A percentile compares a stretch with the other conserved stretches of the same genome.
Evolutionary conservation across 2,797 vertebrate genomes (phyloP).

Genomic region (Microctenopoma stevenorrisi): DNA sequence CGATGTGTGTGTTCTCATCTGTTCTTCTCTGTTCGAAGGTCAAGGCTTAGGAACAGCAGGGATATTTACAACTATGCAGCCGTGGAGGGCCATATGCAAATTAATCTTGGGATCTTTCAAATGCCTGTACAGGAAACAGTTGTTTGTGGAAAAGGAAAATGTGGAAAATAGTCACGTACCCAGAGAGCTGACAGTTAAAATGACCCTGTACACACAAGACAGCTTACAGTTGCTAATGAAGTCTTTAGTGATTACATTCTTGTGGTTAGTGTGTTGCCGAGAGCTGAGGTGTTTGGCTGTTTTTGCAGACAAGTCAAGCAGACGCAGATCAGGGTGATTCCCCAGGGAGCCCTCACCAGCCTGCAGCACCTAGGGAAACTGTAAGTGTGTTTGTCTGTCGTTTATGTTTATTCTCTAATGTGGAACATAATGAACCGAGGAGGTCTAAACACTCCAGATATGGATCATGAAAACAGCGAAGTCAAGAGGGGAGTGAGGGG

Average conservation of each 20-base stretch:
- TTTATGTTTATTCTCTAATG: conserved; percentile 65
- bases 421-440: conserved; percentile 56
- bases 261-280: background rate
- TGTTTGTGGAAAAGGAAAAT: conserved; percentile 5
- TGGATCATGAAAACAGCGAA: conserved; percentile 41
- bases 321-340: conserved; percentile 58
- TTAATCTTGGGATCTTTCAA: background rate
- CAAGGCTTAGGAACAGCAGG: conserved; percentile 63
- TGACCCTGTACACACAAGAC: background rate
- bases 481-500: background rate
- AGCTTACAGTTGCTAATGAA: background rate
- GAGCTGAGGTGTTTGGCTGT: conserved; percentile 3
- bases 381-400: conserved; percentile 57
- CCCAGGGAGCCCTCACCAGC: conserved; percentile 29
- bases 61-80: conserved; percentile 52
- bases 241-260: background rate
- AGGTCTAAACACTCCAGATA: conserved; percentile 65
- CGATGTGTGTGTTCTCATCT: conserved; percentile 64
- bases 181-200: too few relatives aligned
- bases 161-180: background rate
- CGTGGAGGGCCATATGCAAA: conserved; percentile 14
- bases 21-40: conserved; percentile 56
- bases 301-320: conserved; percentile 46
- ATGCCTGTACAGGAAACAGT: conserved; percentile 1
- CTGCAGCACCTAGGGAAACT: conserved; percentile 60